Evolutionary conservation across 2,797 vertebrate genomes (phyloP).

Genomic region (Bryconaethiops microstoma): DNA sequence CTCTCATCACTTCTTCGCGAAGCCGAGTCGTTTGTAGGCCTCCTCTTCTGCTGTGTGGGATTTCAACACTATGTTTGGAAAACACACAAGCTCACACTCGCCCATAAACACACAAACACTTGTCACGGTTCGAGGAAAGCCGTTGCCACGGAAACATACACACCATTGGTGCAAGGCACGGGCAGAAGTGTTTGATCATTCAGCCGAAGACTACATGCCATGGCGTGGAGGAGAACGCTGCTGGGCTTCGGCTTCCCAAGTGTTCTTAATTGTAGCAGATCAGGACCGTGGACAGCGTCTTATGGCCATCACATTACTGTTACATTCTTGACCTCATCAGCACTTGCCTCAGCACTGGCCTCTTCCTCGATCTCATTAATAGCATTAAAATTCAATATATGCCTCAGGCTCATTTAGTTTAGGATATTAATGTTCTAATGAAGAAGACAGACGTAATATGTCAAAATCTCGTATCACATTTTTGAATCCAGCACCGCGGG

Average conservation of each 20-base stretch:
- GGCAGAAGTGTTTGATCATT: conserved; percentile 50
- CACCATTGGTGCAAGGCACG: conserved; percentile 58
- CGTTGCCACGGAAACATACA: conserved; percentile 77
- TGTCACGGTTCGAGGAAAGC: conserved; percentile 43
- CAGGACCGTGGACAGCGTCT: not conserved
- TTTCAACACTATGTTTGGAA: conserved; percentile 49
- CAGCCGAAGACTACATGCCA: conserved; percentile 25
- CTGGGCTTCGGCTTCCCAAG: not conserved
- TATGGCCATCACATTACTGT: not conserved
- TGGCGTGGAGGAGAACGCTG: not conserved
- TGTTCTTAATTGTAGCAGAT: not conserved
- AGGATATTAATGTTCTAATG: not conserved
- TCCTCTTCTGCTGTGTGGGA: conserved; percentile 48
- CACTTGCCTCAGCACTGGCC: not conserved
- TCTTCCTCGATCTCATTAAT: not conserved
- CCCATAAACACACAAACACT: conserved; percentile 40
- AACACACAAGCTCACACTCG: conserved; percentile 24
- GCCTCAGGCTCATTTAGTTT: not conserved
- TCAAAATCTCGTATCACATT: not conserved
- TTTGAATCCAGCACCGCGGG: not conserved
- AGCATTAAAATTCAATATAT: conserved; percentile 9
- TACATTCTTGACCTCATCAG: not conserved
- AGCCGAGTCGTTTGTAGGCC: conserved; percentile 19
- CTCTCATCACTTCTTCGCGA: conserved; percentile 41
- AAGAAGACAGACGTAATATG: not conserved